phyloP scores from a whole-genome alignment of 2,113 vertebrate genomes.

The Mormyrus lacerda region DNA sequence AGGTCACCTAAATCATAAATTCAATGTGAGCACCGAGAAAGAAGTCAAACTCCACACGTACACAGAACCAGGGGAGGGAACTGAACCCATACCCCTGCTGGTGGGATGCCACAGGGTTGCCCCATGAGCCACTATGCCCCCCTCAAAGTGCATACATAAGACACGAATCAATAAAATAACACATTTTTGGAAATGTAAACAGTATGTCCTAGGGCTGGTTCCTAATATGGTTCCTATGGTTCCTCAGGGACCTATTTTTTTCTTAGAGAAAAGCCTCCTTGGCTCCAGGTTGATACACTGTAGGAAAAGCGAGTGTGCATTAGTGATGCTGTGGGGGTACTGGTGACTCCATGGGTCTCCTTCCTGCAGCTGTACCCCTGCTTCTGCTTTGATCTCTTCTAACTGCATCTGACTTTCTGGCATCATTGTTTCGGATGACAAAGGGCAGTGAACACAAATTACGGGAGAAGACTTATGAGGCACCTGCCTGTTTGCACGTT shows the following conservation, averaged over 20 bases:
- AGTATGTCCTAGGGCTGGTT: background rate
- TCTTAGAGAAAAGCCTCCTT: background rate
- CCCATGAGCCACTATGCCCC: background rate
- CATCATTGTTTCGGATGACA: background rate
- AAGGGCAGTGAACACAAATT: background rate
- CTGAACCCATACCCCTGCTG: background rate
- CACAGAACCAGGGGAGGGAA: background rate
- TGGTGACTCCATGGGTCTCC: background rate
- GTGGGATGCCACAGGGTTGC: background rate
- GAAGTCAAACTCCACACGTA: background rate
- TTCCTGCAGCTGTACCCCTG: background rate
- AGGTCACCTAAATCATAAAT: background rate
- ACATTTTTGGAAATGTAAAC: background rate
- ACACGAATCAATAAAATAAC: background rate
- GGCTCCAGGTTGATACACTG: background rate
- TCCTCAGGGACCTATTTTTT: background rate
- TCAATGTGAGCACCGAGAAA: background rate
- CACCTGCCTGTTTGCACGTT: background rate
- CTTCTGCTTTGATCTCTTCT: conserved; percentile 15
- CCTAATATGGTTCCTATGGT: too few species aligned
- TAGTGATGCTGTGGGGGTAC: background rate
- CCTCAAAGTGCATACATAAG: background rate
- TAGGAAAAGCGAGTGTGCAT: background rate
- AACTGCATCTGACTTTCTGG: background rate
- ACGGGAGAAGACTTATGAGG: background rate